A percentile compares a stretch with the other conserved stretches of the same genome.
Evolutionary conservation across 2,888 invertebrate genomes (phyloP).

Genomic region (Melipona bicolor): DNA sequence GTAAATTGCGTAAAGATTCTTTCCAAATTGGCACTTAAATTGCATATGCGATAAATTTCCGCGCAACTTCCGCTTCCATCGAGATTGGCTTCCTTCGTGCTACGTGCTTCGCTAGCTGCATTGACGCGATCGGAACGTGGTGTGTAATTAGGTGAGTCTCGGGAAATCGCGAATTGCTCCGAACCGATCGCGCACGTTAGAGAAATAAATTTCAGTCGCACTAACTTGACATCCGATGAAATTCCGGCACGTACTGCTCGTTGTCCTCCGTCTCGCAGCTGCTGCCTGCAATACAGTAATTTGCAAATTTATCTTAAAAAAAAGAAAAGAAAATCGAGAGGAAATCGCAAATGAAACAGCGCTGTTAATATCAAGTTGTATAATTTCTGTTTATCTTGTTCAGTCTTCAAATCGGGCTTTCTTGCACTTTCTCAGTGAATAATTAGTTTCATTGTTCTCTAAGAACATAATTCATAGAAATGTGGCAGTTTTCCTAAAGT

Average conservation of each 20-base stretch:
- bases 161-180: background rate
- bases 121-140: conserved; percentile 19
- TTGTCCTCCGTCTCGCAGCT: conserved; percentile 86
- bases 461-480: background rate
- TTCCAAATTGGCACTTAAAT: conserved; percentile 39
- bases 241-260: conserved; percentile 85
- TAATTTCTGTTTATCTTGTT: background rate
- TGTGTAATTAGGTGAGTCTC: conserved; percentile 4
- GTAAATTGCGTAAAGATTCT: conserved; percentile 19
- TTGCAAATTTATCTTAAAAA: background rate
- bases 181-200: background rate
- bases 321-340: too few species aligned
- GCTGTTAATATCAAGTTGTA: background rate
- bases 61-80: conserved; percentile 64
- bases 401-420: background rate
- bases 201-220: background rate
- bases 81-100: conserved; percentile 70
- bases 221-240: conserved; percentile 78
- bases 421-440: background rate
- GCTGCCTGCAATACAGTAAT: conserved; percentile 82
- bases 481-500: too few species aligned
- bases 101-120: conserved; percentile 12
- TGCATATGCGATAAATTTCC: conserved; percentile 72
- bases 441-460: background rate
- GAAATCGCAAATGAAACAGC: background rate